Conservation (phyloP, 1,140 invertebrate species). For the Temnothorax longispinosus region DNA sequence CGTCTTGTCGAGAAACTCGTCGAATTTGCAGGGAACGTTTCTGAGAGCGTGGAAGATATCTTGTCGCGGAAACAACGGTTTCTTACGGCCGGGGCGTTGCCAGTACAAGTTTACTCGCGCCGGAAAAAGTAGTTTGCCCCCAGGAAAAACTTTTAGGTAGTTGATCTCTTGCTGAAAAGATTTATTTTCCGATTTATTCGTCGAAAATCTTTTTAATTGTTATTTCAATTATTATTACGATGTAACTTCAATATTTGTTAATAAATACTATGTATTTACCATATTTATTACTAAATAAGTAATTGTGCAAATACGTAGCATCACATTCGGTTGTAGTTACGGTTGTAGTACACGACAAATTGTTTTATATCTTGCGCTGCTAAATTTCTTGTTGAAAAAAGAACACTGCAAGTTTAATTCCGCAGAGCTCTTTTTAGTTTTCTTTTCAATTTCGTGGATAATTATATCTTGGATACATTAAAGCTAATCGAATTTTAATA, state of each 20-base stretch:
- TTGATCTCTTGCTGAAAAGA: conserved; percentile 7
- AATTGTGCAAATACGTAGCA: not conserved
- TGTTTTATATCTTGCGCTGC: not conserved
- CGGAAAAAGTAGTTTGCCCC: conserved; percentile 47
- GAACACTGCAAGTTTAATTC: not conserved
- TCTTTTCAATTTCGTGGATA: not conserved
- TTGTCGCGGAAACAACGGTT: conserved; percentile 62
- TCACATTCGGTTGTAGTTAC: not conserved
- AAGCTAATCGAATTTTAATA: not conserved
- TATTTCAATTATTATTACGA: not conserved
- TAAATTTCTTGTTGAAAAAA: conserved; percentile 9
- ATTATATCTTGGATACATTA: not conserved
- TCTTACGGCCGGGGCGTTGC: conserved; percentile 44
- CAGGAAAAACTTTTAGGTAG: conserved; percentile 36
- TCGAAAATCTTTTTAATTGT: conserved; percentile 25
- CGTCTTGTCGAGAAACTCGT: conserved; percentile 65
- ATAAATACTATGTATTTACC: not conserved
- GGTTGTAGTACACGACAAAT: not conserved
- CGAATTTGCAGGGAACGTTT: conserved; percentile 71
- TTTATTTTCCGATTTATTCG: conserved; percentile 27
- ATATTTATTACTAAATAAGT: not conserved
- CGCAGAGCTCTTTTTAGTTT: not conserved
- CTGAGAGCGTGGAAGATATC: conserved; percentile 63
- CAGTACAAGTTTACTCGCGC: conserved; percentile 57
- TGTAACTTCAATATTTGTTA: not conserved